These are phyloP conservation scores for Carapus acus DNA, from an alignment of 2,797 vertebrate genomes.

Conservation along the genomic window DNA sequence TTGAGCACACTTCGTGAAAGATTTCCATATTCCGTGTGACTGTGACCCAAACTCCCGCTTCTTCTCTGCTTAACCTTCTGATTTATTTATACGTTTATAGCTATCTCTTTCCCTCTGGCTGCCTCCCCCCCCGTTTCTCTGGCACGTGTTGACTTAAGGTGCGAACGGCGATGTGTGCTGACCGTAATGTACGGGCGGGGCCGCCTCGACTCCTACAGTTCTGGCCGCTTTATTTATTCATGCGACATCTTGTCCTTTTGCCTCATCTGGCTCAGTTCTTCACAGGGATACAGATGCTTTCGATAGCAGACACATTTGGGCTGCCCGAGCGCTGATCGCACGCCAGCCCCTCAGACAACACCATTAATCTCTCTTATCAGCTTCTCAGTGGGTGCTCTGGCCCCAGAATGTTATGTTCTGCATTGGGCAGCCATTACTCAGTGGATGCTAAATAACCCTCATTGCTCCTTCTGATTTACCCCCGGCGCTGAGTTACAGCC, in stretches of 20 bases:
- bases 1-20: slow-evolving; percentile 53
- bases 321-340: slow-evolving; percentile 72
- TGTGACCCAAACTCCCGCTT: slow-evolving; percentile 50
- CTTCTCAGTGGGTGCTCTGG: slow-evolving; percentile 68
- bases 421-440: slow-evolving; percentile 68
- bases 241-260: slow-evolving; percentile 70
- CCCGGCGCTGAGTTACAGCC: slow-evolving; percentile 54
- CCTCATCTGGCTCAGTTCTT: slow-evolving; percentile 68
- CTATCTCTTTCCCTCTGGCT: slow-evolving; percentile 21
- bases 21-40: slow-evolving; percentile 60
- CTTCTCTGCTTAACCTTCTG: slow-evolving; percentile 62
- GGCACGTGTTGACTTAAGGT: slow-evolving; percentile 44
- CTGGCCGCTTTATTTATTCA: slow-evolving; percentile 66
- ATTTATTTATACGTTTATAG: slow-evolving; percentile 61
- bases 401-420: slow-evolving; percentile 67
- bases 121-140: slow-evolving; percentile 30
- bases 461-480: slow-evolving; percentile 63
- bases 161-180: slow-evolving; percentile 56
- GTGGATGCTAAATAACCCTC: slow-evolving; percentile 67
- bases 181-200: slow-evolving; percentile 47
- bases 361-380: slow-evolving; percentile 84
- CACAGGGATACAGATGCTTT: slow-evolving; percentile 72
- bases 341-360: slow-evolving; percentile 75
- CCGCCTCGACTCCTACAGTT: slow-evolving; percentile 49
- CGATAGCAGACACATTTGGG: slow-evolving; percentile 77